Evolutionary conservation across 2,888 invertebrate species (phyloP), one percentile per base, ranked within the genome.

Genomic region (Erebia palarica): DNA sequence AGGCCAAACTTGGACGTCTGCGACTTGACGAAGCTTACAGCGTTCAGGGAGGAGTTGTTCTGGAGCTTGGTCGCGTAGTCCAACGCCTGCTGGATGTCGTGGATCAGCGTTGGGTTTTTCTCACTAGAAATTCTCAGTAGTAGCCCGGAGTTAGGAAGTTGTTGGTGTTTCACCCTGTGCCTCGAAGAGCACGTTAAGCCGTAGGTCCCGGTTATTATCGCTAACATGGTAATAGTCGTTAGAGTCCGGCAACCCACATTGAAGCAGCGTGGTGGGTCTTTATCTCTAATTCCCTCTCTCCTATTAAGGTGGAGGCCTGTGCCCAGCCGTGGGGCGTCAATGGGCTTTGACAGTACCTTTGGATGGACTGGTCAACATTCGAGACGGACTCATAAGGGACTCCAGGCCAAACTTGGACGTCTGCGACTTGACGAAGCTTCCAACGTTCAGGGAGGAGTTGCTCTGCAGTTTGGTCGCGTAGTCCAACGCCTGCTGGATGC

Each of bases 401-500:
- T 89, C 91, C 9, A 78, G 44, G 0, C 84, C 75, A 3, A 86
- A 82, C 69, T 77, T 85, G 0, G 92, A 91, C 0, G 81, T 79
- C 66, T 85, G 86, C 0, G 89, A 89, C 74, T 82, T 86, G 55
- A 84, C 78, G 13, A 87, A 86, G 69, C 87, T 91, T 0, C 87
- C 80, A 0, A 84, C 77, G 14, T 76, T 82, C 0, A 88, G 57
- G 0, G 86, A 87, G 0, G 87, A 82, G 1, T 71, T 80, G 65
- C 87, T 89, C 0, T 85, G 83, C 5, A 90, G 69, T 75, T 82
- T 91, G 1, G 75, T 78, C 0, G 91, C 90, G 72, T 90, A 90
- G 0, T 93, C 91, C 27, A 89, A 67, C 0, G 91, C 90, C 65
- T 90, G 90, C 55, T 88, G 85, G n/a, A 94, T 84, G 67, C 94